Conservation (phyloP, 2,797 vertebrate genomes). For the Nasua narica region DNA sequence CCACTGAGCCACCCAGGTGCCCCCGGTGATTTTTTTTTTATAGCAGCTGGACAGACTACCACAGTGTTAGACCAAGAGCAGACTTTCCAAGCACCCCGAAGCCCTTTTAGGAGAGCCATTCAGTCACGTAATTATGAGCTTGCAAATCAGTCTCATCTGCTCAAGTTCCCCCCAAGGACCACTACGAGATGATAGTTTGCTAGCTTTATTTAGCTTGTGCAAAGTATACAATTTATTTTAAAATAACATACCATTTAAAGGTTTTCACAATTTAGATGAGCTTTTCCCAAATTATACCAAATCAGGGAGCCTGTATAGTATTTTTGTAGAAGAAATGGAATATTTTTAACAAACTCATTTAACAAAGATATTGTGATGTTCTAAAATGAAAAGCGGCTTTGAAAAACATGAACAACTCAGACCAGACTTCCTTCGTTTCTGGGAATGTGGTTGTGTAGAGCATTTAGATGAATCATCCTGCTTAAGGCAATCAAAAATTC, state of each 20-base stretch:
- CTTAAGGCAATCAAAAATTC: not conserved
- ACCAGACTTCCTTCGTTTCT: not conserved
- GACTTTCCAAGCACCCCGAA: not conserved
- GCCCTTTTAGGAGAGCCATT: not conserved
- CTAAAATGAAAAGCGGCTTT: not conserved
- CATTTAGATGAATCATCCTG: not conserved
- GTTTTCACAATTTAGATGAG: not conserved
- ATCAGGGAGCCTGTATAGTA: not conserved
- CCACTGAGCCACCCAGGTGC: no score
- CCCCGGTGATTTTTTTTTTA: not conserved
- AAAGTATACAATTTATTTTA: not conserved
- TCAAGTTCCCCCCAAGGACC: not conserved
- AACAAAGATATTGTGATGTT: not conserved
- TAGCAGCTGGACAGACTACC: not conserved
- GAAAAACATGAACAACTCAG: not conserved
- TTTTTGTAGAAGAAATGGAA: not conserved
- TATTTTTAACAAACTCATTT: not conserved
- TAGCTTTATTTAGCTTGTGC: not conserved
- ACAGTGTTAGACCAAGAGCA: not conserved
- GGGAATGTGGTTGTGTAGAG: not conserved
- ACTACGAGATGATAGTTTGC: not conserved
- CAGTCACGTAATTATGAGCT: not conserved
- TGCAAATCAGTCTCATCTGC: not conserved
- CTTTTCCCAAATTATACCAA: not conserved
- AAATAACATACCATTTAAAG: not conserved